Percentiles rank a stretch among this genome's conserved stretches.
Evolutionary conservation across 2,888 invertebrate genomes (phyloP).

Genomic region (Lasioglossum oenotherae): DNA sequence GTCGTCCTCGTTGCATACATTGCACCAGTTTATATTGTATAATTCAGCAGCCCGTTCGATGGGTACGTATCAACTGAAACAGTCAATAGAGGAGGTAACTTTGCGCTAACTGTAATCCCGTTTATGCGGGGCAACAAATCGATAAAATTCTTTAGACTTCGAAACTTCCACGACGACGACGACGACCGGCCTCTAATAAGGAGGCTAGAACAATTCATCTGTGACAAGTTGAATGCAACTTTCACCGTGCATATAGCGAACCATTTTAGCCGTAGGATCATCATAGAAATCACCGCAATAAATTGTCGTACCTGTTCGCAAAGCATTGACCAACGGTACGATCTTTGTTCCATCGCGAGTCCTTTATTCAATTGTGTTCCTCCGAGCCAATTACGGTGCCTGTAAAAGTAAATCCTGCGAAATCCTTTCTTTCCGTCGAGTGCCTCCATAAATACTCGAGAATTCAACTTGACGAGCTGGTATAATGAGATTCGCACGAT

Average conservation of each 20-base stretch:
- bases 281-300: not conserved
- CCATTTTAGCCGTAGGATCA: not conserved
- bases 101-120: constrained; percentile 36
- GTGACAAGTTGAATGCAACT: constrained; percentile 49
- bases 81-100: constrained; percentile 30
- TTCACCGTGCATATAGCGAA: constrained; percentile 36
- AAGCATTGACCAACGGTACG: not conserved
- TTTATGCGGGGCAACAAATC: constrained; percentile 19
- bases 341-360: not conserved
- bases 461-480: not conserved
- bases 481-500: constrained; percentile 18
- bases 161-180: not conserved
- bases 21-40: constrained; percentile 40
- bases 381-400: not conserved
- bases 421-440: not conserved
- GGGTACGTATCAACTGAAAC: constrained; percentile 22
- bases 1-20: constrained; percentile 44
- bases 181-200: constrained; percentile 1
- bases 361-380: not conserved
- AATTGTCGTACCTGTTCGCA: not conserved
- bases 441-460: not conserved
- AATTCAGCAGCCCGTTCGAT: constrained; percentile 35
- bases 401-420: not conserved
- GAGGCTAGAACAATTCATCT: constrained; percentile 41
- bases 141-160: not conserved